A percentile compares a stretch with the other conserved stretches of the same genome.
Evolutionary conservation across 2,888 invertebrate genomes (phyloP).

Genomic region (Drosophila phalerata): DNA sequence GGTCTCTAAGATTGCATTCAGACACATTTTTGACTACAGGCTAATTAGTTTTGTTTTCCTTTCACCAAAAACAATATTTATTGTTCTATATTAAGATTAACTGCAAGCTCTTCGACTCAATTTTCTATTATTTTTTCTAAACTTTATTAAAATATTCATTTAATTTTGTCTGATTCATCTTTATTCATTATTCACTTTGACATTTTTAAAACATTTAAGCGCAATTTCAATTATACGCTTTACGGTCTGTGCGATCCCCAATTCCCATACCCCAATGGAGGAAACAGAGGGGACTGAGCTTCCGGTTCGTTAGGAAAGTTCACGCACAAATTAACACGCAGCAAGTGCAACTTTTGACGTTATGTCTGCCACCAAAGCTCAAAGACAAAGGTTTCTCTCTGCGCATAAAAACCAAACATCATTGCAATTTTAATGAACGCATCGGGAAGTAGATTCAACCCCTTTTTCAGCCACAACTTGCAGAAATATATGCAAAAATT

Average conservation of each 20-base stretch:
- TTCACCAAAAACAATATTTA: constrained; percentile 8
- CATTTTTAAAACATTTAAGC: constrained; percentile 69
- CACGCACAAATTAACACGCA: constrained; percentile 76
- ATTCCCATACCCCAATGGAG: constrained; percentile 4
- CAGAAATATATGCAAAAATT: constrained; percentile 22
- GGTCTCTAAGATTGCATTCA: constrained; percentile 33
- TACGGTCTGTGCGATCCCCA: constrained; percentile 38
- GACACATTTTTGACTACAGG: constrained; percentile 47
- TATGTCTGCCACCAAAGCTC: constrained; percentile 44
- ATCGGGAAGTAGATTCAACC: constrained; percentile 2
- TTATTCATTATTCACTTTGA: constrained; percentile 43
- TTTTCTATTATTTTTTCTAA: not conserved
- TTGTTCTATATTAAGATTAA: not conserved
- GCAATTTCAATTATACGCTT: constrained; percentile 70
- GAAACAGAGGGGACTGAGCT: constrained; percentile 30
- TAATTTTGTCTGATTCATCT: no score
- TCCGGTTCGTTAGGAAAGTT: constrained; percentile 76
- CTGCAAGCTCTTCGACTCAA: not conserved
- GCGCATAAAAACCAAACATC: constrained; percentile 57
- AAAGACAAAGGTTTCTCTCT: constrained; percentile 59
- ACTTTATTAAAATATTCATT: no score
- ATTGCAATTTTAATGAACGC: constrained; percentile 73
- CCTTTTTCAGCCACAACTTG: constrained; percentile 11
- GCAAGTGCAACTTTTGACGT: constrained; percentile 60
- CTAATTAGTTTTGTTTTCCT: constrained; percentile 56